These are phyloP conservation scores for Lampris megalopsis DNA, from an alignment of 2,113 vertebrate genomes.

Conservation along the genomic window DNA sequence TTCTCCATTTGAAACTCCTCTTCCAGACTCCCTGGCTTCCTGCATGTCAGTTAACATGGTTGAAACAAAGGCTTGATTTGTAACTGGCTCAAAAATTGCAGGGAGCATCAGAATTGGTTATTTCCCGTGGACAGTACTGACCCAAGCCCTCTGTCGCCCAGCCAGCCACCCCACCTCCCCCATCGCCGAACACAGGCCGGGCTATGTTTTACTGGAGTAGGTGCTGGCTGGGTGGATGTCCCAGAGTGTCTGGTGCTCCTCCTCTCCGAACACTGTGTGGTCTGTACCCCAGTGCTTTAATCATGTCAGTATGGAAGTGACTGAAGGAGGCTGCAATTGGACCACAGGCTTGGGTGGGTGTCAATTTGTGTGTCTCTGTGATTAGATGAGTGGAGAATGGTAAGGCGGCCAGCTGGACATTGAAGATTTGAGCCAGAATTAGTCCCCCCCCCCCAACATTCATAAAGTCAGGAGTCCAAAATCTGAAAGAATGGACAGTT, in stretches of 20 bases:
- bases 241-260: neutral
- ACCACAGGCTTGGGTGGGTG: conserved; percentile 35
- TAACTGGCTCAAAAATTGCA: conserved; percentile 15
- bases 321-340: conserved; percentile 39
- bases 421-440: neutral
- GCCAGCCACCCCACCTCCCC: conserved; percentile 9
- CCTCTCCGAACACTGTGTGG: conserved; percentile 40
- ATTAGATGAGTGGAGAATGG: conserved; percentile 27
- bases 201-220: conserved; percentile 34
- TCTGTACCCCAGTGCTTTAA: conserved; percentile 40
- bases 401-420: conserved; percentile 6
- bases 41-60: neutral
- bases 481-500: neutral
- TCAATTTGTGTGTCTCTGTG: conserved; percentile 30
- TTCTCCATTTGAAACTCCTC: conserved; percentile 8
- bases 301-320: conserved; percentile 50
- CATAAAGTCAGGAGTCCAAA: neutral
- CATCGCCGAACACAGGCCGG: conserved; percentile 17
- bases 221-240: conserved; percentile 24
- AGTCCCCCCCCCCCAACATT: neutral
- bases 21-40: neutral
- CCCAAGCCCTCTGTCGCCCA: neutral
- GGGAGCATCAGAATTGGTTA: conserved; percentile 1
- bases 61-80: conserved; percentile 23
- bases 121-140: conserved; percentile 12